These are phyloP conservation scores for Tricholauxania praeusta DNA, from an alignment of 2,888 invertebrate species.

Conservation along the genomic window DNA sequence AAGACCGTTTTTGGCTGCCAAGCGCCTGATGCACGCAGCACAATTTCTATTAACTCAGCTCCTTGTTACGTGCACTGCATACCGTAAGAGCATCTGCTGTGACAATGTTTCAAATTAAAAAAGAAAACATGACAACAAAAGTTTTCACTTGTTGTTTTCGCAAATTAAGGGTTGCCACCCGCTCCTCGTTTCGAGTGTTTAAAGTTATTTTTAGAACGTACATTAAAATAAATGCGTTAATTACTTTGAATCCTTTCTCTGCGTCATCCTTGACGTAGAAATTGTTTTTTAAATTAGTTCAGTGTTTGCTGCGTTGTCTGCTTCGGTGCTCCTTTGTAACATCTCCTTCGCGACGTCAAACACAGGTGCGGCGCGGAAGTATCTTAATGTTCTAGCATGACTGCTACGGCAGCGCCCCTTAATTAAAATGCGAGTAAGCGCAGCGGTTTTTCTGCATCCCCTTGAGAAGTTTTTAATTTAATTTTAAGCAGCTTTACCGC, in stretches of 20 bases:
- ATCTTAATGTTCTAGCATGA: no score
- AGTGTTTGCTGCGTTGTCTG: not conserved
- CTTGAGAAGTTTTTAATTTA: constrained; percentile 29
- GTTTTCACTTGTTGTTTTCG: no score
- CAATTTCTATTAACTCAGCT: constrained; percentile 25
- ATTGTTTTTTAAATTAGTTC: constrained; percentile 33
- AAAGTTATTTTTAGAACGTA: constrained; percentile 8
- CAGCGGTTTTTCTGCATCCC: not conserved
- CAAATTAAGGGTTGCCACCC: constrained; percentile 11
- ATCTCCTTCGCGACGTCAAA: not conserved
- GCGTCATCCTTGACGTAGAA: constrained; percentile 13
- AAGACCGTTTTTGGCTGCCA: not conserved
- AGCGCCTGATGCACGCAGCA: constrained; percentile 11
- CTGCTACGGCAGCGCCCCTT: not conserved
- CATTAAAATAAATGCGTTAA: constrained; percentile 35
- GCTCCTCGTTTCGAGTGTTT: not conserved
- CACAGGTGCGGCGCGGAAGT: not conserved
- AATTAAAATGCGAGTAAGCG: constrained; percentile 21
- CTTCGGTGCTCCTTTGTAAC: not conserved
- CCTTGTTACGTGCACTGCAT: constrained; percentile 11
- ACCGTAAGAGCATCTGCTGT: not conserved
- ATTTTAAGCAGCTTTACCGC: constrained; percentile 27
- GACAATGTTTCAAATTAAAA: not conserved
- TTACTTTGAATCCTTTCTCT: constrained; percentile 10
- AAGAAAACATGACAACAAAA: no score